phyloP scores from a whole-genome alignment of 2,113 vertebrate species.

The Phylloscopus whistleri region DNA sequence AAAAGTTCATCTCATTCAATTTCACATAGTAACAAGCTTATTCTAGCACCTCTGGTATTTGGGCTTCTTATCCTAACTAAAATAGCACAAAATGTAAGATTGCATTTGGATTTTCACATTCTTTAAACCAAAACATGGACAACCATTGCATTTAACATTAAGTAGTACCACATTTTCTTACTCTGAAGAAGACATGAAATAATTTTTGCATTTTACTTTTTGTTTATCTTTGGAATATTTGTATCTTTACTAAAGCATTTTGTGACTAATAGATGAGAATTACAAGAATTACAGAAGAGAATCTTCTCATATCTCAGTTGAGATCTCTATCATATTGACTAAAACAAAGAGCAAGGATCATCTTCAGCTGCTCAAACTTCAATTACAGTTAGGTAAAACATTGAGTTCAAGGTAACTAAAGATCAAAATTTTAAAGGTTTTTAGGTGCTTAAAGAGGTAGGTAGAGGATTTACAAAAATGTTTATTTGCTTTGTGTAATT shows the following conservation, averaged over 20 bases:
- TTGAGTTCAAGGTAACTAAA: not conserved
- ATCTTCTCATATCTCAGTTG: not conserved
- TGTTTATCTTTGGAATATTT: not conserved
- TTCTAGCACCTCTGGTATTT: not conserved
- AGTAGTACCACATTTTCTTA: not conserved
- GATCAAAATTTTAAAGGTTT: not conserved
- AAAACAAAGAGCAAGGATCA: not conserved
- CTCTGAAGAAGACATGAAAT: not conserved
- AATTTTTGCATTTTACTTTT: not conserved
- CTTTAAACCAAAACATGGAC: not conserved
- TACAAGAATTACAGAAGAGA: not conserved
- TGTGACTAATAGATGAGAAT: not conserved
- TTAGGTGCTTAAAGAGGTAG: not conserved
- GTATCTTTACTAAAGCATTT: not conserved
- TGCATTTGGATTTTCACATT: not conserved
- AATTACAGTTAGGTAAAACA: not conserved
- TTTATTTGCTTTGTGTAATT: not conserved
- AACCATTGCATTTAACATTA: not conserved
- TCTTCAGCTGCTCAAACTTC: not conserved
- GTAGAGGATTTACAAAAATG: not conserved
- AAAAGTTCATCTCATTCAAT: not conserved
- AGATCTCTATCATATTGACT: not conserved
- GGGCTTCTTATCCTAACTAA: not conserved
- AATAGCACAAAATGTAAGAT: not conserved
- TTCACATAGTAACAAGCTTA: not conserved